Percentiles rank a stretch among this genome's conserved stretches.
Conservation (phyloP, 2,113 vertebrate genomes). For the Riparia riparia region DNA sequence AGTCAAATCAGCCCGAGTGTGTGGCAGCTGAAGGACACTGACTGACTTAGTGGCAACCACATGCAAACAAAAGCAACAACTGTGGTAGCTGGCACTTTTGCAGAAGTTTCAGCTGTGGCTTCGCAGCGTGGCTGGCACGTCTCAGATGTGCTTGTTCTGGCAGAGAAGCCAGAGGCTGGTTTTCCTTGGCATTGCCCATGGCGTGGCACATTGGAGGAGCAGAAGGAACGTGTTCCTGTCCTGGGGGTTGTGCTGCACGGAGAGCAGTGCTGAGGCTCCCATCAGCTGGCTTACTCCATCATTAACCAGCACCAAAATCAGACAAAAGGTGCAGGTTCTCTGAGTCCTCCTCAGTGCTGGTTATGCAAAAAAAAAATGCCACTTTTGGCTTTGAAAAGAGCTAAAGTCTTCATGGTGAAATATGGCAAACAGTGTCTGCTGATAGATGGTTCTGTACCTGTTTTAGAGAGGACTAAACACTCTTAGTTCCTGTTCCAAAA, state of each 20-base stretch:
- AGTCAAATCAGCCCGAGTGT: not conserved
- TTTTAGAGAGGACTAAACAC: not conserved
- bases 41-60: not conserved
- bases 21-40: not conserved
- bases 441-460: not conserved
- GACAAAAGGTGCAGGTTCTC: not conserved
- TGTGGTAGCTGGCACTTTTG: not conserved
- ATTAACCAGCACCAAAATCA: not conserved
- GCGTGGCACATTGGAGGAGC: not conserved
- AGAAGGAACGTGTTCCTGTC: not conserved
- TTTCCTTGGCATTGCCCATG: not conserved
- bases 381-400: not conserved
- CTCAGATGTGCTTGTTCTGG: not conserved
- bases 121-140: not conserved
- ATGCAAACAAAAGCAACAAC: not conserved
- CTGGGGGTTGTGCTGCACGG: fast-evolving
- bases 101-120: slow-evolving; percentile 3
- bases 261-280: not conserved
- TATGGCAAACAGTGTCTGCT: not conserved
- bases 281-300: not conserved
- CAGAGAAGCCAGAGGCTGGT: not conserved
- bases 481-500: not conserved
- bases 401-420: not conserved
- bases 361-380: not conserved
- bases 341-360: not conserved